Conservation (phyloP, 1,140 invertebrate species). For the Tetragnatha versicolor region DNA sequence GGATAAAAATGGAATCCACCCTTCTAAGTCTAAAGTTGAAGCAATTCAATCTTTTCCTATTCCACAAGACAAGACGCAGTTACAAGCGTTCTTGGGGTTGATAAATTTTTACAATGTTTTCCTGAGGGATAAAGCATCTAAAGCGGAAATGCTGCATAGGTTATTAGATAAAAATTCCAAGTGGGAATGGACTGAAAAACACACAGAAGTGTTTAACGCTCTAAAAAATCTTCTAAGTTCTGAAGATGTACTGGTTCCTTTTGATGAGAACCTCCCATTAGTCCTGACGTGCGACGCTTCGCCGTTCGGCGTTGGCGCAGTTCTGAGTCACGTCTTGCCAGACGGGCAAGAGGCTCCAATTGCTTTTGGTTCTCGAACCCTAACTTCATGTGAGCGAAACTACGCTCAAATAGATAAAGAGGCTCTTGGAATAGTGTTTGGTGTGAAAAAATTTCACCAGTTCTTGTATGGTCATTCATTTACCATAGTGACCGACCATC, state of each 20-base stretch:
- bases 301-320: slow-evolving; percentile 64
- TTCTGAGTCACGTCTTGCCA: slow-evolving; percentile 63
- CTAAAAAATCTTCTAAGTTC: slow-evolving; percentile 55
- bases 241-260: slow-evolving; percentile 60
- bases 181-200: slow-evolving; percentile 58
- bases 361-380: slow-evolving; percentile 64
- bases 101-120: slow-evolving; percentile 12
- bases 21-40: slow-evolving; percentile 62
- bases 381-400: slow-evolving; percentile 64
- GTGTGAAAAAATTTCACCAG: slow-evolving; percentile 67
- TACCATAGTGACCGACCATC: slow-evolving; percentile 66
- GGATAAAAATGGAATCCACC: slow-evolving; percentile 60
- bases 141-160: slow-evolving; percentile 56
- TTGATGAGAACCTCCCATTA: slow-evolving; percentile 65
- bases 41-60: slow-evolving; percentile 60
- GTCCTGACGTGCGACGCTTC: slow-evolving; percentile 65
- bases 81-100: slow-evolving; percentile 55
- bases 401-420: slow-evolving; percentile 69
- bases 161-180: slow-evolving; percentile 55
- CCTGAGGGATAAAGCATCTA: slow-evolving; percentile 57
- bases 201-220: slow-evolving; percentile 57
- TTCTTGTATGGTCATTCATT: slow-evolving; percentile 66
- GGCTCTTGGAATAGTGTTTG: slow-evolving; percentile 67
- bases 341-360: slow-evolving; percentile 64
- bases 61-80: slow-evolving; percentile 60